These are phyloP conservation scores for Otus scops DNA, from an alignment of 2,797 vertebrate species.

Conservation along the genomic window DNA sequence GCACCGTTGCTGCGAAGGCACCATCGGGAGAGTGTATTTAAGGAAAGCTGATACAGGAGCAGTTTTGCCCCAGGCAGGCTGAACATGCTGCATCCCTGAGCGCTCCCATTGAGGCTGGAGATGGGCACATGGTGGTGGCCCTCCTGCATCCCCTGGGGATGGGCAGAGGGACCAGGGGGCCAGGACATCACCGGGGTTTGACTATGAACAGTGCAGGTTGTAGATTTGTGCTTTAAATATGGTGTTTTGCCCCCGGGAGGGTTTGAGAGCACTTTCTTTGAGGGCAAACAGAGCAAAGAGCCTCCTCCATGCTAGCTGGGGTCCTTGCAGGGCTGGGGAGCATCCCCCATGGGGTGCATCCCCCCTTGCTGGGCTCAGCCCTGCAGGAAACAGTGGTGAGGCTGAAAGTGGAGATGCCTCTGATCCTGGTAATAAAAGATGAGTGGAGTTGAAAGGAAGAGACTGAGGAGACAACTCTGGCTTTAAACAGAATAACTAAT, in stretches of 20 bases:
- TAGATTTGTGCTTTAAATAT: neutral
- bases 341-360: accelerated
- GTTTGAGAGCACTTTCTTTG: neutral
- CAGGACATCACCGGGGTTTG: neutral
- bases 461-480: neutral
- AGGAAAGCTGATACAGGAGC: neutral
- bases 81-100: neutral
- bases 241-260: neutral
- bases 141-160: neutral
- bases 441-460: neutral
- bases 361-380: accelerated
- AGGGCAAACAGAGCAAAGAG: neutral
- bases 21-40: accelerated
- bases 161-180: neutral
- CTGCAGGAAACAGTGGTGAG: neutral
- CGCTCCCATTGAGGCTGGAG: neutral
- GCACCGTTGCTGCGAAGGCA: neutral
- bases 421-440: neutral
- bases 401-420: neutral
- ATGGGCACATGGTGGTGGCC: accelerated
- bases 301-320: neutral
- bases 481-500: neutral
- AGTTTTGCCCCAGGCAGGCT: neutral
- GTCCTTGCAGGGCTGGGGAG: neutral
- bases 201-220: accelerated